phyloP scores from a whole-genome alignment of 2,113 vertebrate genomes.

The Chauna torquata region DNA sequence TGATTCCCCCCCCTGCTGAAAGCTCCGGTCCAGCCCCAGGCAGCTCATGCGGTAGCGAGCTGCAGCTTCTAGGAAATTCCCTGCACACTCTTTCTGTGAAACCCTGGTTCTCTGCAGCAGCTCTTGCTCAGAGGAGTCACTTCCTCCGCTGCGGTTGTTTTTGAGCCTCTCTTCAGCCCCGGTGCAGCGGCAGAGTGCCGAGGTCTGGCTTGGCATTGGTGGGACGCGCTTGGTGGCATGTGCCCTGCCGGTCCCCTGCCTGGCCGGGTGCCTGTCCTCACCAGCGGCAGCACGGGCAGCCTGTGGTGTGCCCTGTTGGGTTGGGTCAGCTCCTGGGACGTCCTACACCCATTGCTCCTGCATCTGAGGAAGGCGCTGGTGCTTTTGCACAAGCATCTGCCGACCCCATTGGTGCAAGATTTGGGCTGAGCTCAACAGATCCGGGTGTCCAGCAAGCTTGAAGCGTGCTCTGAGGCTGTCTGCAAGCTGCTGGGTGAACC shows the following conservation, averaged over 20 bases:
- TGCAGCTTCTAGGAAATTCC: conserved; percentile 13
- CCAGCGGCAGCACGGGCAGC: neutral
- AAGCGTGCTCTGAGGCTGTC: neutral
- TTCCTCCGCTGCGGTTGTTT: neutral
- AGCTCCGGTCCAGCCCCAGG: neutral
- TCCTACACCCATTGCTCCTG: neutral
- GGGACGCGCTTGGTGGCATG: neutral
- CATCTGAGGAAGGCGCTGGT: neutral
- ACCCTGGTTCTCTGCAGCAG: fast-evolving
- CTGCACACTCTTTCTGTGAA: neutral
- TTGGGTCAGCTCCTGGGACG: fast-evolving
- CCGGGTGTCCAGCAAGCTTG: neutral
- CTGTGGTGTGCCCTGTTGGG: fast-evolving
- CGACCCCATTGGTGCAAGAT: neutral
- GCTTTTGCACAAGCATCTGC: neutral
- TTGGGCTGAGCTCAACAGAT: neutral
- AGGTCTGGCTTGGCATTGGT: neutral
- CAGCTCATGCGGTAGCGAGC: neutral
- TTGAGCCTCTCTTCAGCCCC: neutral
- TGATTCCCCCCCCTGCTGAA: neutral
- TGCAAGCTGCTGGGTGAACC: neutral
- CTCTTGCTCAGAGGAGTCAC: neutral
- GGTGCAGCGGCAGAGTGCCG: neutral
- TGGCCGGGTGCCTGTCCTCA: neutral
- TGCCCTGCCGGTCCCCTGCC: neutral